Evolutionary conservation across 92 coral and sea anemone species (phyloP).

Genomic region (Nematostella vectensis): DNA sequence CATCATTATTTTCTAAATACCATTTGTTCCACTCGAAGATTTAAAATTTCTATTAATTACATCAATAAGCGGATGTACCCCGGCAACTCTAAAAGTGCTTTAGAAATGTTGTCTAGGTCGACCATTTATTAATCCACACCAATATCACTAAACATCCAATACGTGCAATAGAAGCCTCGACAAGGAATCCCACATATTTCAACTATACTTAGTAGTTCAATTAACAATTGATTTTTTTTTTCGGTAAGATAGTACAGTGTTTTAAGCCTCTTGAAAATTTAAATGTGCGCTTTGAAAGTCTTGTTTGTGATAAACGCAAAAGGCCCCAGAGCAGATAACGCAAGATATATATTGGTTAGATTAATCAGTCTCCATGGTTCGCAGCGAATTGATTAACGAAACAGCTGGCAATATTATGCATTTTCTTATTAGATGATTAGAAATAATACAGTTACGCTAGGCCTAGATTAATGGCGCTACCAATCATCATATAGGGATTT

Average conservation of each 20-base stretch:
- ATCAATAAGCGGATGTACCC: neutral
- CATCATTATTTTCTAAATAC: neutral
- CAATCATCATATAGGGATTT: no score
- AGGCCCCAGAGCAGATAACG: slow-evolving; percentile 42
- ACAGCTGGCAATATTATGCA: slow-evolving; percentile 49
- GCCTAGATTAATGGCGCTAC: slow-evolving; percentile 39
- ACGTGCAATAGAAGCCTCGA: neutral
- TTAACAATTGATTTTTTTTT: no score
- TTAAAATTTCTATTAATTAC: slow-evolving; percentile 36
- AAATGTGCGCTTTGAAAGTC: neutral
- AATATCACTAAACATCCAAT: no score
- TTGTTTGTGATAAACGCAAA: slow-evolving; percentile 37
- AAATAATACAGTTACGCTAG: slow-evolving; percentile 46
- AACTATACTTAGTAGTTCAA: neutral
- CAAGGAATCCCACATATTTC: neutral
- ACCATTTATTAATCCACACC: neutral
- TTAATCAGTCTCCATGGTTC: slow-evolving; percentile 43
- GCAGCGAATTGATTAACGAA: slow-evolving; percentile 19
- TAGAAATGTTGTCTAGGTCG: slow-evolving; percentile 2
- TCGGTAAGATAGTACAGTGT: neutral
- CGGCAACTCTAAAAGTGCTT: slow-evolving; percentile 9
- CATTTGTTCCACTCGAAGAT: slow-evolving; percentile 10
- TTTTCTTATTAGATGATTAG: slow-evolving; percentile 53
- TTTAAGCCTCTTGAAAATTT: neutral
- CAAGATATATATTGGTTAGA: slow-evolving; percentile 38